phyloP scores from a whole-genome alignment of 2,113 vertebrate genomes.

The Sphyrna mokarran region DNA sequence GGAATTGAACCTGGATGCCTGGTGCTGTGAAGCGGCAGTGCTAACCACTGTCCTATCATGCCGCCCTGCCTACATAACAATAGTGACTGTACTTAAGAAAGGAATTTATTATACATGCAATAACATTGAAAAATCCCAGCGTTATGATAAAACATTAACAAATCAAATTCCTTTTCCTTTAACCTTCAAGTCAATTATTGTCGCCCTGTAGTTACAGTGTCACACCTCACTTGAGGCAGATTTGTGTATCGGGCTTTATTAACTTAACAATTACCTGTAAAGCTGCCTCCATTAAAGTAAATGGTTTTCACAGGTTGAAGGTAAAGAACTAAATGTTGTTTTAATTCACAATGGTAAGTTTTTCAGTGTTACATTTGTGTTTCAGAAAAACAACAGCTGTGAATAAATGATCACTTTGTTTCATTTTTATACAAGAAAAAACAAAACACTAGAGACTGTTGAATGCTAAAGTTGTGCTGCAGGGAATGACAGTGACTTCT shows the following conservation, averaged over 20 bases:
- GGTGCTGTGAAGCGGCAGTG: no score
- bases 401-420: constrained; percentile 33
- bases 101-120: background rate
- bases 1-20: no score
- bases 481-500: constrained; percentile 37
- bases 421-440: constrained; percentile 29
- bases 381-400: constrained; percentile 36
- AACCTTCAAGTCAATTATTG: background rate
- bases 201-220: background rate
- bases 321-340: constrained; percentile 13
- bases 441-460: constrained; percentile 35
- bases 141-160: background rate
- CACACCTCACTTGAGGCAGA: constrained; percentile 24
- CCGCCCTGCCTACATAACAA: background rate
- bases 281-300: constrained; percentile 24
- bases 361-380: constrained; percentile 15
- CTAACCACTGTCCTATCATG: no score
- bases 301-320: constrained; percentile 15
- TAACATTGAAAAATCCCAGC: background rate
- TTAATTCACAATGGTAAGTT: constrained; percentile 34
- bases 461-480: constrained; percentile 33
- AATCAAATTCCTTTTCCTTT: background rate
- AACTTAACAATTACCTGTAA: constrained; percentile 29
- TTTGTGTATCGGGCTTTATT: background rate
- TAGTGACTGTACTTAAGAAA: background rate